Base-by-base conservation (phyloP, 2,888 invertebrate genomes). In the Strigamia maritima region DNA sequence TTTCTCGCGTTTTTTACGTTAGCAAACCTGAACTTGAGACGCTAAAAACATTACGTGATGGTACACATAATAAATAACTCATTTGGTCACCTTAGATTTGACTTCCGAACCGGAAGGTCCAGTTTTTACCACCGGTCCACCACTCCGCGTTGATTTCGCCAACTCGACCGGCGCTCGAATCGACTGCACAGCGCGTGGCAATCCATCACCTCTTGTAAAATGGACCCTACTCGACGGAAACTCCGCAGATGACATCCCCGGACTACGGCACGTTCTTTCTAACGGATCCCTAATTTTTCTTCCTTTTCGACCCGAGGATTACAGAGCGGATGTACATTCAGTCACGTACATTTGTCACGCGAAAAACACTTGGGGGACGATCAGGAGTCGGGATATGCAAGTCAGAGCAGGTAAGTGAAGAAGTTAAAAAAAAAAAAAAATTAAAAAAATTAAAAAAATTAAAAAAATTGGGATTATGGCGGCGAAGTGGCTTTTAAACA, bases 161-260 rank as follows among this genome's bases (percentile, higher is more conserved):
- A 84, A 85, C 81, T 83, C 83, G 10, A 84, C 84, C 26, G 85
- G 85, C 0, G 83, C 83, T 0, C 80, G 82, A 26, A 80, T 85
- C n/a, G 83, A 84, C 40, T 85, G 85, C 79, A 79, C 81, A 12
- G 84, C 84, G 16, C 82, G 82, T 16, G 85, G 85, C 0, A 82
- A 82, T 24, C 85, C 85, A 7, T 79, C 80, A n/a, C 84, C 85
- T 1, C 74, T 81, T 22, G 16, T 49, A 7, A 49, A 49, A 54
- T 85, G 85, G 85, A 81, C 83, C 28, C 81, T 81, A 77, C 81
- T 81, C 28, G 84, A 84, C 76, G 84, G 84, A 4, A 83, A 84
- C 40, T 82, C 83, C 0, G 81, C 85, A n/a, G 82, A 81, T 35
- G 79, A 80, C 22, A 82, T 83, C 28, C 82, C 83, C 0, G 82